Evolutionary conservation across 2,888 invertebrate species (phyloP), one percentile per base, ranked within the genome.

Genomic region (Ornithoptera priamus): DNA sequence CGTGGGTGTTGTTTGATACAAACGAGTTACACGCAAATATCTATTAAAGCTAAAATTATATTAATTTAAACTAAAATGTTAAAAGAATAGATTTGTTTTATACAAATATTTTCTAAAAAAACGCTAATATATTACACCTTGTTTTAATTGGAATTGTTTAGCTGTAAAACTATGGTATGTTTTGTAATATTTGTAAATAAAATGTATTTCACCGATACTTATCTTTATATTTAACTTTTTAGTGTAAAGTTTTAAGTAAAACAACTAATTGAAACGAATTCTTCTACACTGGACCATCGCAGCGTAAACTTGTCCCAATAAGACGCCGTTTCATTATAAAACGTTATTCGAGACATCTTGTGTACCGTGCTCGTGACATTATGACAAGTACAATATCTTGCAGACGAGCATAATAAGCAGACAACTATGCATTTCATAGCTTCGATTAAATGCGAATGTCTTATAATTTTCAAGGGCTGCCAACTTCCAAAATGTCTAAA

Each of bases 341-440:
- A 67, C 67, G 67, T 63, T 68, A 74, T 50, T 67, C 46, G 20
- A 71, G 70, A 65, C 22, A 50, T n/a, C 60, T 71, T 30, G 64
- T 46, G 72, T 46, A 63, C 67, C 67, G 71, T 80, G 80, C 60
- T 67, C 68, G 22, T 80, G 80, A 80, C 80, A 80, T 75, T 73
- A 76, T 81, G 80, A 78, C 79, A 74, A 73, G 71, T 71, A 70
- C 75, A 75, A 71, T 76, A 69, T 75, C 74, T 76, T 74, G 74
- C 67, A 72, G 74, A 69, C 65, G 69, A 72, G 74, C 74, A 72
- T 74, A 74, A 74, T 69, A 71, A 70, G 75, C 72, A 74, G 75
- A 73, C 71, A 64, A 63, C 65, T 64, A 67, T 67, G 70, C 67
- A 68, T 68, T 71, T 71, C 67, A 71, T 71, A 62, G 69, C 67